Base-by-base conservation (phyloP, 2,797 vertebrate species). In the Chelon auratus region DNA sequence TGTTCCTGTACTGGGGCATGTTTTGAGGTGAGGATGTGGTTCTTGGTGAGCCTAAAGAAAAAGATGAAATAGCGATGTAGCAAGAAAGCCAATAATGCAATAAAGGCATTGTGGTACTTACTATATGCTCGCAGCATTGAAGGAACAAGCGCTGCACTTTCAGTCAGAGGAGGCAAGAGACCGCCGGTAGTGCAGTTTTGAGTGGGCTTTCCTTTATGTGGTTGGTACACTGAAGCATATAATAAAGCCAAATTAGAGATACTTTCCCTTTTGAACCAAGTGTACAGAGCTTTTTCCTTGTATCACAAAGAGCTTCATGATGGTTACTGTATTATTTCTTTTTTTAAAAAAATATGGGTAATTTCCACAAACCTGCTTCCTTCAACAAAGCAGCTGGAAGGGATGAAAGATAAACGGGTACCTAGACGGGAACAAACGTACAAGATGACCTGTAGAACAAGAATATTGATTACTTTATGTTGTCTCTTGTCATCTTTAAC, bases 1-100 rank as follows among this genome's bases (percentile, higher is more conserved):
- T 61, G 59, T 91, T 94, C 56, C 81, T 89, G 75, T 92, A 86
- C 73, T 82, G 82, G 5, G 70, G 78, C 77, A 81, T 80, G 54
- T 85, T 86, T 51, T 83, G 81, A 65, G 62, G 74, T 15, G 57
- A 68, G 20, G 51, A 50, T 2, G 18, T 37, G 14, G 11, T 62
- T 57, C 65, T 80, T 24, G 53, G 39, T 68, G 47, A 10, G 14
- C 22, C 89, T 91, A 18, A 24, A 75, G 42, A 68, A 45, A 57
- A 55, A 22, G n/a, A 62, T 9, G 3, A 26, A 30, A 58, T 9
- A 50, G 22, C 48, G 0, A 70, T 39, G 33, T 9, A 55, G 7
- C n/a, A 30, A 17, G 17, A 24, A 69, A 48, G 4, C 3, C 2
- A 52, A 43, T 66, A 17, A 62, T 18, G 47, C n/a, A 67, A 40